A percentile compares a stretch with the other conserved stretches of the same genome.
Evolutionary conservation across 2,797 vertebrate genomes (phyloP).

Genomic region (Chelon auratus): DNA sequence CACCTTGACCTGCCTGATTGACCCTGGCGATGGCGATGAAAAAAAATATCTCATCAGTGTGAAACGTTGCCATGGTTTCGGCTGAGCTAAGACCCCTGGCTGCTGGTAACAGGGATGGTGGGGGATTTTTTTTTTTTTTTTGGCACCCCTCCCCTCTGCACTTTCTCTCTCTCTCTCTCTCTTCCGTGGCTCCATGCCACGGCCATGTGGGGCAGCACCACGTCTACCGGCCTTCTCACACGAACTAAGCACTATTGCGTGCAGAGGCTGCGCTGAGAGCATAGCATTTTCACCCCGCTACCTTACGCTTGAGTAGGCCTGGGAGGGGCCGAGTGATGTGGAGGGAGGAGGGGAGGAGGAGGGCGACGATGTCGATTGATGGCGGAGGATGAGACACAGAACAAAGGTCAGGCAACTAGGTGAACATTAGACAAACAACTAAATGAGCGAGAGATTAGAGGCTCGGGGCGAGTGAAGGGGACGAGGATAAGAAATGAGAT

Average conservation of each 20-base stretch:
- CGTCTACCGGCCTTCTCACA: constrained; percentile 73
- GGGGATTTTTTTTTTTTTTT: constrained; percentile 29
- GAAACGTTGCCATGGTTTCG: constrained; percentile 76
- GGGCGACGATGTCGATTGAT: constrained; percentile 52
- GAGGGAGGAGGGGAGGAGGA: constrained; percentile 24
- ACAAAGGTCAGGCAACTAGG: constrained; percentile 65
- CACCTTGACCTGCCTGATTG: constrained; percentile 77
- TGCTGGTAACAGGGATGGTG: constrained; percentile 27
- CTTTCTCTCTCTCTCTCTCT: constrained; percentile 30
- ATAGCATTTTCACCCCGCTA: constrained; percentile 74
- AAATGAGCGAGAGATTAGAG: constrained; percentile 43
- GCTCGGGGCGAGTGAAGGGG: constrained; percentile 35
- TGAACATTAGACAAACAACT: constrained; percentile 61
- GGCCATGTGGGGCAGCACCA: constrained; percentile 65
- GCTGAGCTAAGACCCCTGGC: constrained; percentile 60
- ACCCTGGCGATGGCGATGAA: constrained; percentile 59
- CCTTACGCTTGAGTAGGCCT: constrained; percentile 80
- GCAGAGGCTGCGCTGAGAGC: constrained; percentile 76
- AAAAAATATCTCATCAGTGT: constrained; percentile 69
- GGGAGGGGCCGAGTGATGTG: constrained; percentile 70
- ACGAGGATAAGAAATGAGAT: constrained; percentile 27
- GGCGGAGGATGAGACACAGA: constrained; percentile 51
- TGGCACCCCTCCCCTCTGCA: constrained; percentile 31
- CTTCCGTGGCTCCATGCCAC: constrained; percentile 57
- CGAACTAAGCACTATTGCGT: constrained; percentile 76